A percentile compares a stretch with the other conserved stretches of the same genome.
These are phyloP conservation scores for Lophius piscatorius DNA, from an alignment of 2,113 vertebrate genomes.

Conservation along the genomic window DNA sequence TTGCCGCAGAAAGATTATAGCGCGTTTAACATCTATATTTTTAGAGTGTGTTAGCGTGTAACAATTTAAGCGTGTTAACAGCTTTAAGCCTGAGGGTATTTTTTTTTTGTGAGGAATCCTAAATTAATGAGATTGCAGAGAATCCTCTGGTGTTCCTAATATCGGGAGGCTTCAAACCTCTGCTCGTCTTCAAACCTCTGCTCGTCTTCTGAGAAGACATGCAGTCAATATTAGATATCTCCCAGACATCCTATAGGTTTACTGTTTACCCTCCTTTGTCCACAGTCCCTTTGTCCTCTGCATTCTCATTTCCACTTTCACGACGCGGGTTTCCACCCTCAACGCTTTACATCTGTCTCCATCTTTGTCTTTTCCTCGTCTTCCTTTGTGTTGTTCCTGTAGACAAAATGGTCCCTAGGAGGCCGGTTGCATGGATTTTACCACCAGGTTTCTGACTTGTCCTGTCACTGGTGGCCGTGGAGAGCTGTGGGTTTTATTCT, in stretches of 20 bases:
- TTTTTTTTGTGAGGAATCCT: constrained; percentile 25
- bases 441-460: constrained; percentile 27
- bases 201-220: constrained; percentile 30
- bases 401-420: constrained; percentile 38
- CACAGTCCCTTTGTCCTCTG: constrained; percentile 43
- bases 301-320: constrained; percentile 46
- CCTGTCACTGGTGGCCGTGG: constrained; percentile 12
- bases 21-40: too few species aligned
- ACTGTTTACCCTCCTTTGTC: constrained; percentile 55
- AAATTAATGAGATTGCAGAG: constrained; percentile 56
- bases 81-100: constrained; percentile 36
- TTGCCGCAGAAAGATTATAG: too few species aligned
- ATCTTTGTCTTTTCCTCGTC: constrained; percentile 26
- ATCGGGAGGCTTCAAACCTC: constrained; percentile 54
- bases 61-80: too few species aligned
- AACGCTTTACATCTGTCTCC: constrained; percentile 29
- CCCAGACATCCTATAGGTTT: constrained; percentile 51
- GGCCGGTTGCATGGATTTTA: neutral
- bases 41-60: too few species aligned
- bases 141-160: constrained; percentile 53
- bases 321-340: constrained; percentile 26
- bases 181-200: neutral
- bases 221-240: constrained; percentile 75
- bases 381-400: constrained; percentile 11
- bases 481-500: constrained; percentile 1